Evolutionary conservation across 1,140 invertebrate genomes (phyloP).

Genomic region (Ceratosolen fusciceps): DNA sequence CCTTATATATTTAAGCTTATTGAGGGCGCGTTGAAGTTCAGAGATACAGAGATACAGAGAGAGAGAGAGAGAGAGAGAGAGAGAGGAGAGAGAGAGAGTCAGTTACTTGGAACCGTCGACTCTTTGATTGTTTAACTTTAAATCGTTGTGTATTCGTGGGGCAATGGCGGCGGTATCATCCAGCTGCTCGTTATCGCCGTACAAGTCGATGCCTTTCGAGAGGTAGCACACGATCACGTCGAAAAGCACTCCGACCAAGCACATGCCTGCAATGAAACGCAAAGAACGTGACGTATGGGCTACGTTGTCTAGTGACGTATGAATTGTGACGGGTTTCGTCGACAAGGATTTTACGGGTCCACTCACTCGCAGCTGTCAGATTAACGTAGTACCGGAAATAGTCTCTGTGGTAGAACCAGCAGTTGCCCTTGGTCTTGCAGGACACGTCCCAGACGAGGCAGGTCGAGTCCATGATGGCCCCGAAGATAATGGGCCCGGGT

Average conservation of each 20-base stretch:
- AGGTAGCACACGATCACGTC: constrained; percentile 75
- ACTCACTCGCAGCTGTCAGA: constrained; percentile 72
- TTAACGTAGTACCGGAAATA: constrained; percentile 75
- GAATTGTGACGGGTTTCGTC: too few relatives aligned
- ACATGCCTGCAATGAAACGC: constrained; percentile 68
- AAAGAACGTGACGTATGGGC: neutral
- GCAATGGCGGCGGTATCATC: constrained; percentile 56
- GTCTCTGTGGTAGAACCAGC: constrained; percentile 76
- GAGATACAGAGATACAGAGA: too few relatives aligned
- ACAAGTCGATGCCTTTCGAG: constrained; percentile 73
- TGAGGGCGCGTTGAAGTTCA: too few relatives aligned
- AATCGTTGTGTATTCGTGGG: neutral
- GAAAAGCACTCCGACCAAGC: constrained; percentile 73
- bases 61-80: too few relatives aligned
- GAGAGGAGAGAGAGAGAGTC: too few relatives aligned
- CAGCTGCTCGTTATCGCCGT: constrained; percentile 71
- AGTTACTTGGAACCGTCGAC: neutral
- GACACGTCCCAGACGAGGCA: constrained; percentile 78
- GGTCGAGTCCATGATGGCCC: constrained; percentile 76
- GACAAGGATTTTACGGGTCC: too few relatives aligned
- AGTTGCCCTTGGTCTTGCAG: constrained; percentile 76
- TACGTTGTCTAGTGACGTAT: too few relatives aligned
- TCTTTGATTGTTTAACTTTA: constrained; percentile 24
- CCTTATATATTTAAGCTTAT: too few relatives aligned
- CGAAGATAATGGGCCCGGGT: constrained; percentile 78